phyloP scores from a whole-genome alignment of 1,140 invertebrate genomes.

The Hyposmocoma kahamanoa region DNA sequence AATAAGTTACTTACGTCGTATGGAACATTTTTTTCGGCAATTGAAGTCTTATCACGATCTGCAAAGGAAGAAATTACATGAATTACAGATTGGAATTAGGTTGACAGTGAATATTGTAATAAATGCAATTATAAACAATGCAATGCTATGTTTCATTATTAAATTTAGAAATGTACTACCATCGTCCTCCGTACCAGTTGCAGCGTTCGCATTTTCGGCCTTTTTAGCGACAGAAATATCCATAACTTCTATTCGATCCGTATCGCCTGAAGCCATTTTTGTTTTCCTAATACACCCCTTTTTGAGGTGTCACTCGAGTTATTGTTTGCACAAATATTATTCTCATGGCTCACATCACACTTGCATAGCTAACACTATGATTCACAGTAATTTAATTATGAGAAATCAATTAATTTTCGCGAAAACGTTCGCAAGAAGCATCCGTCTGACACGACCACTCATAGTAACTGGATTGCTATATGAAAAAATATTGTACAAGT shows the following conservation, averaged over 20 bases:
- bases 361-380: conserved; percentile 55
- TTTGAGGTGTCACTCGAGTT: conserved; percentile 52
- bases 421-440: conserved; percentile 58
- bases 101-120: conserved; percentile 22
- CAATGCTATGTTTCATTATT: conserved; percentile 33
- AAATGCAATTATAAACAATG: conserved; percentile 12
- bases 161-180: conserved; percentile 41
- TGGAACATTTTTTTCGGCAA: conserved; percentile 64
- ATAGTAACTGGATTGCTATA: conserved; percentile 50
- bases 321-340: conserved; percentile 53
- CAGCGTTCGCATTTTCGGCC: conserved; percentile 41
- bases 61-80: conserved; percentile 34
- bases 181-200: conserved; percentile 55
- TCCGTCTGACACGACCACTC: conserved; percentile 63
- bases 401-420: conserved; percentile 69
- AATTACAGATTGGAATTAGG: conserved; percentile 38
- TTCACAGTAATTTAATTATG: conserved; percentile 70
- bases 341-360: conserved; percentile 65
- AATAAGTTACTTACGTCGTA: conserved; percentile 58
- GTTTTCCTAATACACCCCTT: conserved; percentile 62
- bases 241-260: conserved; percentile 70
- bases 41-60: conserved; percentile 60
- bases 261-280: conserved; percentile 81
- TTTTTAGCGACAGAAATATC: conserved; percentile 53
- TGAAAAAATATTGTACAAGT: conserved; percentile 14